A percentile compares a stretch with the other conserved stretches of the same genome.
Evolutionary conservation across 2,113 vertebrate genomes (phyloP).

Genomic region (Toxotes jaculatrix): DNA sequence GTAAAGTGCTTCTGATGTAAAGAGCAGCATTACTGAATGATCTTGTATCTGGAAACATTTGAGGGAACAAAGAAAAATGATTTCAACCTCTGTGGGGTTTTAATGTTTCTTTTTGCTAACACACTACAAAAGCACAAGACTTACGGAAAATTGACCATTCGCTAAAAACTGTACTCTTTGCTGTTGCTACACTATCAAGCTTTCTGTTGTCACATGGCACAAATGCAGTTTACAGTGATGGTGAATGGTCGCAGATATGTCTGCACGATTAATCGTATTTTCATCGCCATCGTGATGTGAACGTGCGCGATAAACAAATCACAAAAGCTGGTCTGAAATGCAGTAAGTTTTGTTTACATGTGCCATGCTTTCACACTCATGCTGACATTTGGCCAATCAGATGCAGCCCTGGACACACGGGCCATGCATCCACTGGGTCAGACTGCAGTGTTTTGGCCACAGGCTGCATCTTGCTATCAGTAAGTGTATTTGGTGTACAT

Average conservation of each 20-base stretch:
- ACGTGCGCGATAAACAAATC: too few species aligned
- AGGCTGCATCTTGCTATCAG: too few species aligned
- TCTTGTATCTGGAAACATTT: slow-evolving; percentile 4
- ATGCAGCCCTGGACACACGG: too few species aligned
- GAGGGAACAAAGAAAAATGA: background rate
- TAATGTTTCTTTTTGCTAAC: slow-evolving; percentile 1
- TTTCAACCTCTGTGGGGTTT: background rate
- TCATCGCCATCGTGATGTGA: too few species aligned
- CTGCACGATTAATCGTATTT: too few species aligned
- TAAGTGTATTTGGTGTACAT: too few species aligned
- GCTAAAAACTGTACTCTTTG: background rate
- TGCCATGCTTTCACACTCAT: too few species aligned
- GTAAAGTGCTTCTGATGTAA: slow-evolving; percentile 19
- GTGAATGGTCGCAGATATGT: background rate
- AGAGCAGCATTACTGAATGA: background rate
- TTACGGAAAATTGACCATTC: background rate
- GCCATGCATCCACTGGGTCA: too few species aligned
- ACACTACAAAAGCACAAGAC: background rate
- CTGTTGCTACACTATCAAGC: background rate
- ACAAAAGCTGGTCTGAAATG: too few species aligned
- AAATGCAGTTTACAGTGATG: background rate
- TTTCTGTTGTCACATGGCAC: background rate
- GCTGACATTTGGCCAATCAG: too few species aligned
- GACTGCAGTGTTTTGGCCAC: too few species aligned
- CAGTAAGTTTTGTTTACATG: too few species aligned